phyloP scores from a whole-genome alignment of 1,140 invertebrate species.

The Leptinotarsa defecta region DNA sequence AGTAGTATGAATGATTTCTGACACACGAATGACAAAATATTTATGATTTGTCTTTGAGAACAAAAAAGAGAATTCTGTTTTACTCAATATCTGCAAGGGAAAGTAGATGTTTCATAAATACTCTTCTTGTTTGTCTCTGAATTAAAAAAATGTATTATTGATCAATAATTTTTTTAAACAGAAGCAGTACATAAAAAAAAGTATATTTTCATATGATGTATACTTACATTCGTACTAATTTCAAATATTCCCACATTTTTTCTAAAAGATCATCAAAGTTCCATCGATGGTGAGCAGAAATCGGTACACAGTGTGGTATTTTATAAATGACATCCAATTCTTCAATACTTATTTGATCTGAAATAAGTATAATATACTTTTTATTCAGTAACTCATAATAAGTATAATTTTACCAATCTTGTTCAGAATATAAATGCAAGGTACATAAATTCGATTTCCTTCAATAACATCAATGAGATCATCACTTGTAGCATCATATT shows the following conservation, averaged over 20 bases:
- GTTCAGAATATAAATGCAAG: slow-evolving; percentile 98
- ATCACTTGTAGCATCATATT: slow-evolving; percentile 95
- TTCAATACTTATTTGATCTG: slow-evolving; percentile 92
- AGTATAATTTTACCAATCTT: slow-evolving; percentile 80
- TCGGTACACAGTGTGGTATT: slow-evolving; percentile 98
- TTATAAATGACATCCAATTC: slow-evolving; percentile 99
- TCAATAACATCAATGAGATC: slow-evolving; percentile 99
- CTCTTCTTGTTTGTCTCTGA: too few species aligned
- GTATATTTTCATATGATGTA: background rate
- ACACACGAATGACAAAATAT: too few species aligned
- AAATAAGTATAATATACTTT: slow-evolving; percentile 38
- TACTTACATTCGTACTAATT: slow-evolving; percentile 88
- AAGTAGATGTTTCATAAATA: too few species aligned
- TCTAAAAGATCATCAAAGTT: slow-evolving; percentile 99
- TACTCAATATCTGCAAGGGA: too few species aligned
- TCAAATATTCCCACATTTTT: slow-evolving; percentile 98
- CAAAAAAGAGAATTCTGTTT: too few species aligned
- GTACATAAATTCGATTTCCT: slow-evolving; percentile 97
- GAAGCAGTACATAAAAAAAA: background rate
- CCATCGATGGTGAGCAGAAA: slow-evolving; percentile 99
- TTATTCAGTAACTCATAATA: too few species aligned
- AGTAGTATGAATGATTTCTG: too few species aligned
- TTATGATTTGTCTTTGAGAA: too few species aligned
- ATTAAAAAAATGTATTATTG: background rate
- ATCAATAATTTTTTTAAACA: background rate